Percentiles rank a stretch among this genome's conserved stretches.
Conservation (phyloP, 2,888 invertebrate species). For the Melitaea athalia region DNA sequence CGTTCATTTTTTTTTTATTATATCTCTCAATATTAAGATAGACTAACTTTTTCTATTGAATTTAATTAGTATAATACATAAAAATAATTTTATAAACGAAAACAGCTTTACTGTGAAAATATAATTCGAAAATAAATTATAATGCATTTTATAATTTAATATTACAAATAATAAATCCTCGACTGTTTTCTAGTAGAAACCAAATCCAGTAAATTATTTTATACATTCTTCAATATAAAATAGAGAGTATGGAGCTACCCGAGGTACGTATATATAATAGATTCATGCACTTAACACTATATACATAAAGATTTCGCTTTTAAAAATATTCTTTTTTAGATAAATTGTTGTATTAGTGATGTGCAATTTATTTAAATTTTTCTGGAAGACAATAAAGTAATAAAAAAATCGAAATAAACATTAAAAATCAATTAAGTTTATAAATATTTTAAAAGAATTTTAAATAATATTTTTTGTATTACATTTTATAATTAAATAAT, state of each 20-base stretch:
- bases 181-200: too few relatives aligned
- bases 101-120: background rate
- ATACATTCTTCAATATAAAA: background rate
- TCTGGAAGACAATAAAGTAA: conserved; percentile 21
- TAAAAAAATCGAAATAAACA: background rate
- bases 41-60: background rate
- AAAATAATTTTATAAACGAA: background rate
- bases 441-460: background rate
- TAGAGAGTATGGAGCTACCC: too few relatives aligned
- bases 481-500: background rate
- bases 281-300: conserved; percentile 10
- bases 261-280: background rate
- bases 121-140: too few relatives aligned
- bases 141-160: too few relatives aligned
- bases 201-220: too few relatives aligned
- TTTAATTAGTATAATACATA: background rate
- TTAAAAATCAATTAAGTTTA: background rate
- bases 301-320: conserved; percentile 17
- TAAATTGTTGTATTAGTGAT: background rate
- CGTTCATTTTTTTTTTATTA: conserved; percentile 2
- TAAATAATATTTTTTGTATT: background rate
- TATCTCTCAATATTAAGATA: background rate
- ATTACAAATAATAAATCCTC: too few relatives aligned
- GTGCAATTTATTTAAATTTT: background rate
- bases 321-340: conserved; percentile 11